Evolutionary conservation across 2,797 vertebrate genomes (phyloP), one percentile per base, ranked within the genome.

Genomic region (Sebastolobus altivelis): DNA sequence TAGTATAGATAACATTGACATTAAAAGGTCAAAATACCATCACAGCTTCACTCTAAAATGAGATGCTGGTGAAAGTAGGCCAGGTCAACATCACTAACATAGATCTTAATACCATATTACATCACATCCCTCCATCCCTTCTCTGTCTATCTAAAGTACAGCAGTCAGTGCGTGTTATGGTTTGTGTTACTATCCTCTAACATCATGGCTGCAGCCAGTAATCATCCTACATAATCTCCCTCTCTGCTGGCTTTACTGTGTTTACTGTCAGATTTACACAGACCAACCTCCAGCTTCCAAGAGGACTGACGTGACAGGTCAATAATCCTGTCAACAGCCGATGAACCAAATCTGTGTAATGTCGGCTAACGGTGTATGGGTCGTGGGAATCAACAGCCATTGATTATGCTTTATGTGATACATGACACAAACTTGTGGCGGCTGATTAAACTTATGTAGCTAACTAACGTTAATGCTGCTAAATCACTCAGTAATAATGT

Each of bases 271-370:
- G 56, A 73, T 4, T 72, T n/a, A 65, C 72, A 83, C 6, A 59
- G 43, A 18, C 63, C 65, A 71, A 65, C 61, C 29, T 33, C 2
- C 52, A 75, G 62, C 62, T 71, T 31, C 80, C 52, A 18, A 37
- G 4, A 38, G 27, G 56, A 62, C 14, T 40, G 66, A 60, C 60
- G 37, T 56, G 56, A 79, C 13, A 68, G 81, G 16, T 16, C 60
- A 37, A 3, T 88, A 90, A 91, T 90, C 86, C 82, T 68, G 82
- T 80, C 84, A 70, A 43, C 52, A 80, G 80, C 72, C 49, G 83
- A 65, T 55, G 62, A 71, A 67, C 54, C 77, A 62, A 27, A 77
- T 58, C 80, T 74, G 69, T 71, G 43, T 12, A 58, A 40, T 33
- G 54, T 66, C 22, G 8, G 43, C 70, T 43, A 61, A 61, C 35